A percentile compares a stretch with the other conserved stretches of the same genome.
phyloP scores from a whole-genome alignment of 2,888 invertebrate species.

The Acheta domesticus region DNA sequence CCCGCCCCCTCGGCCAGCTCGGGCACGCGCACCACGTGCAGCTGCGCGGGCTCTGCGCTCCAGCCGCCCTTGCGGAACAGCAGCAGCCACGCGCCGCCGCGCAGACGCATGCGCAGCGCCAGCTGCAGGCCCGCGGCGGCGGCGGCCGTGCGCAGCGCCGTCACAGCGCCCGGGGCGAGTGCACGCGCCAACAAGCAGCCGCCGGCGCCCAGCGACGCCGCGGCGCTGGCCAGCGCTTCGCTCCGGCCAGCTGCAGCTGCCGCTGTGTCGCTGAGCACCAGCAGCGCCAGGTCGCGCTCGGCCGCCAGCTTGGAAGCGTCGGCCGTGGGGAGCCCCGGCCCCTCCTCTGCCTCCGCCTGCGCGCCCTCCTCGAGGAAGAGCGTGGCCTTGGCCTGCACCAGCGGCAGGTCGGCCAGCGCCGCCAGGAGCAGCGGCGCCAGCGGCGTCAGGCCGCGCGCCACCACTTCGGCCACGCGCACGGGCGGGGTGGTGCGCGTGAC shows the following conservation, averaged over 20 bases:
- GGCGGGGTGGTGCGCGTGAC: neutral
- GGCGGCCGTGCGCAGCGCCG: neutral
- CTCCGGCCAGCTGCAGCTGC: constrained; percentile 52
- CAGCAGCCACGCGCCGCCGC: no score
- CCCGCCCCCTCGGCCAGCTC: neutral
- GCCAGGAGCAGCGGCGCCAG: neutral
- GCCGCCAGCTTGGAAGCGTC: neutral
- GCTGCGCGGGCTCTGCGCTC: neutral
- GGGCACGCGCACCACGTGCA: neutral
- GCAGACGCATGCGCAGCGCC: neutral
- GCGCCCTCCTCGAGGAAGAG: neutral
- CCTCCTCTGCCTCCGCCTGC: neutral
- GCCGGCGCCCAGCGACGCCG: constrained; percentile 34
- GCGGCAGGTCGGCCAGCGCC: neutral
- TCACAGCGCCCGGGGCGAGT: constrained; percentile 36
- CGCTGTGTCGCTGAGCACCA: neutral
- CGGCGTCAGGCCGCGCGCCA: neutral
- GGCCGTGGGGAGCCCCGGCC: neutral
- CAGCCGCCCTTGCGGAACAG: no score
- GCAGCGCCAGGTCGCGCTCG: neutral
- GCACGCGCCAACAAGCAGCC: constrained; percentile 46
- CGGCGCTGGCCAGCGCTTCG: constrained; percentile 53
- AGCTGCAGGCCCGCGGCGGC: neutral
- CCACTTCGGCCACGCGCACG: neutral
- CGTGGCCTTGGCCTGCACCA: neutral